Evolutionary conservation across 2,888 invertebrate species (phyloP), one percentile per base, ranked within the genome.

Genomic region (Melanchra persicariae): DNA sequence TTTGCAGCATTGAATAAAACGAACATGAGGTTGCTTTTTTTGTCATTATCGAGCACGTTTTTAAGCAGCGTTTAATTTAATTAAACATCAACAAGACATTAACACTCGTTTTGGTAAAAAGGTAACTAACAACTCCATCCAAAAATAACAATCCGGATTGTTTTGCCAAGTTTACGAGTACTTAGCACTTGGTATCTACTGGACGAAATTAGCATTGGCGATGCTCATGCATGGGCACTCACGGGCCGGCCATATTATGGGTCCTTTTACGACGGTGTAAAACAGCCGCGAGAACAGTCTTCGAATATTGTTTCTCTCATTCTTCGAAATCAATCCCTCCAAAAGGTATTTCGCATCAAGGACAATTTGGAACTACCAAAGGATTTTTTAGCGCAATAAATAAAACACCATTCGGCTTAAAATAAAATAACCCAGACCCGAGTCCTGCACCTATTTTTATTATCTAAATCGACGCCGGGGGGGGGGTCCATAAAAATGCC

Each of bases 131-230:
- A 26, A 43, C 22, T 63, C n/a, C 10, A n/a, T 40, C 15, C 26
- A n/a, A 26, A 63, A 63, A 37, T 55, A 57, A 22, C 10, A 57
- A 40, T 57, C 17, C 30, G 26, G 26, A 64, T 30, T 59, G 5
- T 22, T 5, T 30, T 19, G 17, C 30, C 22, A 64, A 64, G 37
- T 49, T 65, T 66, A 26, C 34, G 30, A 64, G 40, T 40, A 40
- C 30, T 30, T 5, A 17, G 12, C 26, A 40, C 37, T 19, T 34
- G 6, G 2, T 22, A 34, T 0, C 9, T 37, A 34, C 19, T 19
- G 24, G 5, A 17, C 22, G 34, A 34, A 22, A 24, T 45, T 8
- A 45, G 9, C 30, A 45, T 24, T 24, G 19, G 15, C 34, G 6
- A 24, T 24, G 24, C 3, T 10, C 9, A 47, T n/a, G 47, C 9